These are phyloP conservation scores for Oreochromis aureus DNA, from an alignment of 2,113 vertebrate genomes.

Conservation along the genomic window DNA sequence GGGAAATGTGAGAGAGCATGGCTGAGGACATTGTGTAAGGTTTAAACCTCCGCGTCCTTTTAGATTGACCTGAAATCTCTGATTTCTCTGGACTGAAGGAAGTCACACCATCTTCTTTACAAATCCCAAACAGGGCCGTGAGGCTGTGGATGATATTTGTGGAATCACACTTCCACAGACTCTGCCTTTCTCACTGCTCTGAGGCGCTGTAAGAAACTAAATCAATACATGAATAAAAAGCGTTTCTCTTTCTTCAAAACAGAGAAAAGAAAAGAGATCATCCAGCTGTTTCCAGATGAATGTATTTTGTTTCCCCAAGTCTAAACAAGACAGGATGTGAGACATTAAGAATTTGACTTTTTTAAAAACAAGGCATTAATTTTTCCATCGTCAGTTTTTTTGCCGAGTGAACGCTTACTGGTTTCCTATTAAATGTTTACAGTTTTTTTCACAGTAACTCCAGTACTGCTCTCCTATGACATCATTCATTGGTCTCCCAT, in stretches of 20 bases:
- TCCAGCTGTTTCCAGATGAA: neutral
- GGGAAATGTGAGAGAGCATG: neutral
- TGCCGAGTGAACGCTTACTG: accelerated
- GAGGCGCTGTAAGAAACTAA: neutral
- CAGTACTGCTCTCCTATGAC: neutral
- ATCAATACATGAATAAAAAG: neutral
- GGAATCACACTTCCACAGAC: neutral
- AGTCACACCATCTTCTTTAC: neutral
- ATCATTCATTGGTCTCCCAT: neutral
- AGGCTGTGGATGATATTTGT: neutral
- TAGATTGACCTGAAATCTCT: neutral
- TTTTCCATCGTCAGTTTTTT: neutral
- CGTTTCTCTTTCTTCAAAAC: neutral
- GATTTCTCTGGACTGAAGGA: neutral
- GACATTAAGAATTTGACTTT: neutral
- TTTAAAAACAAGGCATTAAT: neutral
- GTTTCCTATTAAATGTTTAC: neutral
- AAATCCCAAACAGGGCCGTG: neutral
- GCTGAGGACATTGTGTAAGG: neutral
- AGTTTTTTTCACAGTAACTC: neutral
- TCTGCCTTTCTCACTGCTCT: neutral
- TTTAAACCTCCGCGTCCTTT: neutral
- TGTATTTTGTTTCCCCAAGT: neutral
- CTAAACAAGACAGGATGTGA: neutral
- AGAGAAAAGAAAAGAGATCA: neutral